phyloP scores from a whole-genome alignment of 2,888 invertebrate species.

The Choristoneura rosaceana region DNA sequence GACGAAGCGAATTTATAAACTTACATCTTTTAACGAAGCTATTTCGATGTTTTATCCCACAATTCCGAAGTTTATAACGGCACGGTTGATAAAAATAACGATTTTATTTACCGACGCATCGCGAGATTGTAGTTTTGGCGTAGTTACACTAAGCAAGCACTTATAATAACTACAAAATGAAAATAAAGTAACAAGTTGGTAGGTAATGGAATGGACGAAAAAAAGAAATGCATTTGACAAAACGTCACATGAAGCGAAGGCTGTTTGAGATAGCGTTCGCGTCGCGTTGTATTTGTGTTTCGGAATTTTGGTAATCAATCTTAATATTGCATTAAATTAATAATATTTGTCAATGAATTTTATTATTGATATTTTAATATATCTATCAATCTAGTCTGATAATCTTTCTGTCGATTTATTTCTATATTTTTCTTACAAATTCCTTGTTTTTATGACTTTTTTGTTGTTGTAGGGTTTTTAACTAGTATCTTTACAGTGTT shows the following conservation, averaged over 20 bases:
- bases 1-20: slow-evolving; percentile 18
- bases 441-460: too few relatives aligned
- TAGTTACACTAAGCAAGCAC: not conserved
- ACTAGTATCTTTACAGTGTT: not conserved
- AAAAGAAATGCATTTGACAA: slow-evolving; percentile 24
- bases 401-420: not conserved
- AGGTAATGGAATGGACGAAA: slow-evolving; percentile 21
- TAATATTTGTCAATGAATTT: too few relatives aligned
- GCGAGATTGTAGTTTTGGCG: not conserved
- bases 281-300: too few relatives aligned
- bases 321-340: too few relatives aligned
- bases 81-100: not conserved
- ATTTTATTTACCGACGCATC: slow-evolving; percentile 15
- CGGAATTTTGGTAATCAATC: too few relatives aligned
- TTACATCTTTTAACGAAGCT: slow-evolving; percentile 12
- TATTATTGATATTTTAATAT: too few relatives aligned
- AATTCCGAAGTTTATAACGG: slow-evolving; percentile 6
- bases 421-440: too few relatives aligned
- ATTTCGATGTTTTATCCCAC: slow-evolving; percentile 12
- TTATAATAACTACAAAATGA: slow-evolving; percentile 24
- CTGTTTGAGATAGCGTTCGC: slow-evolving; percentile 14
- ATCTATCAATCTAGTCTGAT: not conserved
- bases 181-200: slow-evolving; percentile 16
- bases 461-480: too few relatives aligned
- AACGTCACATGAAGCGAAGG: slow-evolving; percentile 33